Conservation (phyloP, 2,888 invertebrate species). For the Hartigia nigra region DNA sequence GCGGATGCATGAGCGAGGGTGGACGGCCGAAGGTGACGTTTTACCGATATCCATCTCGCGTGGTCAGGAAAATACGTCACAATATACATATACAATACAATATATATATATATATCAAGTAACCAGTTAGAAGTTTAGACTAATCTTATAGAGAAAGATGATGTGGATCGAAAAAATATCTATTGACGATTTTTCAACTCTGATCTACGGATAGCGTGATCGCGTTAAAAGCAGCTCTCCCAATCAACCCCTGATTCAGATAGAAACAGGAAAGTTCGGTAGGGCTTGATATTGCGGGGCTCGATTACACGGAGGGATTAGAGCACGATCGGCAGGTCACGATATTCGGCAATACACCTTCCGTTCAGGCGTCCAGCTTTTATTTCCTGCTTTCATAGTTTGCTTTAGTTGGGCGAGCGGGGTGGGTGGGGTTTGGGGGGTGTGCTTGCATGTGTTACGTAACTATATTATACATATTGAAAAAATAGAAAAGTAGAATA, state of each 20-base stretch:
- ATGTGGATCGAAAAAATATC: conserved; percentile 13
- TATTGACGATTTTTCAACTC: conserved; percentile 36
- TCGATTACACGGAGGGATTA: conserved; percentile 47
- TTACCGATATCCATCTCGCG: too few relatives aligned
- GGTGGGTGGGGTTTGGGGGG: too few relatives aligned
- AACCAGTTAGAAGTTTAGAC: conserved; percentile 1
- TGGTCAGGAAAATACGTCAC: too few relatives aligned
- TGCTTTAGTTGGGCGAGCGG: too few relatives aligned
- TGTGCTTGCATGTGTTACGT: neutral
- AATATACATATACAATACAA: too few relatives aligned
- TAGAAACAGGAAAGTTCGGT: conserved; percentile 3
- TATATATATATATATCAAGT: too few relatives aligned
- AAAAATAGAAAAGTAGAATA: neutral
- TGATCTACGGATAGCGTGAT: conserved; percentile 56
- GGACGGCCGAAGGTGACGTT: too few relatives aligned
- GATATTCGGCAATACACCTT: conserved; percentile 42
- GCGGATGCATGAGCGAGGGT: too few relatives aligned
- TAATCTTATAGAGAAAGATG: conserved; percentile 14
- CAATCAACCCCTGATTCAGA: conserved; percentile 36
- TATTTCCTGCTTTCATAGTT: neutral
- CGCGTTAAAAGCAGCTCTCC: conserved; percentile 28
- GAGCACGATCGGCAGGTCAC: conserved; percentile 47
- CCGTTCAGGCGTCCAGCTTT: neutral
- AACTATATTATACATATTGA: neutral
- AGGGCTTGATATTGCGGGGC: conserved; percentile 20